A percentile compares a stretch with the other conserved stretches of the same genome.
Evolutionary conservation across 30 jellyfish, hydroid and myxozoan species (phyloP).

Genomic region (Cassiopea xamachana): DNA sequence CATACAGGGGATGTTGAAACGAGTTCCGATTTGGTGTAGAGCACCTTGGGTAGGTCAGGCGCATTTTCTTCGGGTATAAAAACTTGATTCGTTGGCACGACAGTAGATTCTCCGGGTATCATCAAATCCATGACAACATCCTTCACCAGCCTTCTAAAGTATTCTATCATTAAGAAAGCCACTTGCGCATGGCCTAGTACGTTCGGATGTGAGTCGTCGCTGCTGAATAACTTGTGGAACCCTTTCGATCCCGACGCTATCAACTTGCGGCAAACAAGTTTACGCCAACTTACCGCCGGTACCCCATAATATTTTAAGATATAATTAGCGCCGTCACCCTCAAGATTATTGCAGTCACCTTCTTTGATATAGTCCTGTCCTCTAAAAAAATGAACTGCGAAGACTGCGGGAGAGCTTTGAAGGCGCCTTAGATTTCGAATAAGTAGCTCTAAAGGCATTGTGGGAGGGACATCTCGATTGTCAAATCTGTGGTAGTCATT

Average conservation of each 20-base stretch:
- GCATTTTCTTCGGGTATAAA: constrained; percentile 60
- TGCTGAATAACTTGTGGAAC: constrained; percentile 78
- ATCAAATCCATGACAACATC: constrained; percentile 78
- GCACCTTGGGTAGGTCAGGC: constrained; percentile 74
- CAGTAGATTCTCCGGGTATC: constrained; percentile 65
- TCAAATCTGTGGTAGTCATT: constrained; percentile 96
- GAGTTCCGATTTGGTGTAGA: constrained; percentile 74
- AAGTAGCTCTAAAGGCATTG: constrained; percentile 88
- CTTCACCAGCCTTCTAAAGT: constrained; percentile 74
- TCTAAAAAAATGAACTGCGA: constrained; percentile 91
- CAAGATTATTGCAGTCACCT: constrained; percentile 88
- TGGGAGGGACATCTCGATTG: constrained; percentile 97
- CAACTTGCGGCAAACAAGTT: constrained; percentile 81
- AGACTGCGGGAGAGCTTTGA: constrained; percentile 77
- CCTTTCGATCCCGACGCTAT: constrained; percentile 76
- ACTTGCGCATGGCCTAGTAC: constrained; percentile 97
- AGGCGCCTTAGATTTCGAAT: constrained; percentile 82
- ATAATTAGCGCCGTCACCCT: constrained; percentile 93
- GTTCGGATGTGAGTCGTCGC: constrained; percentile 95
- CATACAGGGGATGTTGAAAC: constrained; percentile 84
- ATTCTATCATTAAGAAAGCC: constrained; percentile 86
- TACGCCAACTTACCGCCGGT: constrained; percentile 94
- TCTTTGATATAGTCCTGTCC: constrained; percentile 93
- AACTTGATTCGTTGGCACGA: constrained; percentile 61
- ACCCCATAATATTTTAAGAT: constrained; percentile 73